Conservation (phyloP, 2,888 invertebrate species). For the Marronus borbonicus region DNA sequence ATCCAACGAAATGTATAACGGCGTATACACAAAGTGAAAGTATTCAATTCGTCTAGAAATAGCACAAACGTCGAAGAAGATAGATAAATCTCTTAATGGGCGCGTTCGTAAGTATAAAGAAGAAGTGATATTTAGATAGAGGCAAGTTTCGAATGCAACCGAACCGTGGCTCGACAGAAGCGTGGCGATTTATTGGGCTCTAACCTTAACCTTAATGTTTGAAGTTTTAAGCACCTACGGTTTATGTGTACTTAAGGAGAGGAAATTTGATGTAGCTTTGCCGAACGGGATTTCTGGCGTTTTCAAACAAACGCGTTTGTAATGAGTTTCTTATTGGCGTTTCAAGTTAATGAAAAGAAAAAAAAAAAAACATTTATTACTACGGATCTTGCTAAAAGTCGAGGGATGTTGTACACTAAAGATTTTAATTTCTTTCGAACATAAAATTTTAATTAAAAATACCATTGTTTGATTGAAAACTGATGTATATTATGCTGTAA, state of each 20-base stretch:
- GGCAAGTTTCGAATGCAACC: slow-evolving; percentile 9
- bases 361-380: not conserved
- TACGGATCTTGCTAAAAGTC: not conserved
- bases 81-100: not conserved
- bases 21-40: not conserved
- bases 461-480: not conserved
- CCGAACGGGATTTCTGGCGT: slow-evolving; percentile 5
- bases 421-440: not conserved
- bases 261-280: slow-evolving; percentile 19
- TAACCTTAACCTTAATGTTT: slow-evolving; percentile 21
- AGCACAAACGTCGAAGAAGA: slow-evolving; percentile 2
- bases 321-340: slow-evolving; percentile 17
- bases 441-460: slow-evolving; percentile 6
- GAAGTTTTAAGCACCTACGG: slow-evolving; percentile 18
- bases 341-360: slow-evolving; percentile 18
- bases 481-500: too few relatives aligned
- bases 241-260: slow-evolving; percentile 19
- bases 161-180: not conserved
- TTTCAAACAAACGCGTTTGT: slow-evolving; percentile 13
- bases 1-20: not conserved
- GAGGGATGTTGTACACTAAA: not conserved
- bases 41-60: slow-evolving; percentile 9
- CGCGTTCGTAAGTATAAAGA: not conserved
- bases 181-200: slow-evolving; percentile 10
- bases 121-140: slow-evolving; percentile 14